Percentiles rank a stretch among this genome's conserved stretches.
Conservation (phyloP, 2,888 invertebrate species). For the Cyclophora albipunctata region DNA sequence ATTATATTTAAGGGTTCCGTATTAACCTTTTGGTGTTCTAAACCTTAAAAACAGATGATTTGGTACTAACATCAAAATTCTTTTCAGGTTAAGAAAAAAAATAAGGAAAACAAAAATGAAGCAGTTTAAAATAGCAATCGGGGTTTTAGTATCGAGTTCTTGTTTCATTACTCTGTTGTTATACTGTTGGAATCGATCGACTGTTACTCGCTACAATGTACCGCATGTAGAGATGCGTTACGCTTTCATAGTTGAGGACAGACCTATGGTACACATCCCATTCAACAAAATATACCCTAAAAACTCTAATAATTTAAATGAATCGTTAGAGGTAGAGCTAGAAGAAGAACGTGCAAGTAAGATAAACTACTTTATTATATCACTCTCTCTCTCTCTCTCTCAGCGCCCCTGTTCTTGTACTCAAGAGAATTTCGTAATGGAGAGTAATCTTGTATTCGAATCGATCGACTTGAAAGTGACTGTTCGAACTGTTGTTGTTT, state of each 20-base stretch:
- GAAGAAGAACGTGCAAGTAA: constrained; percentile 3
- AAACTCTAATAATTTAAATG: constrained; percentile 20
- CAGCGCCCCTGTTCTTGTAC: no score
- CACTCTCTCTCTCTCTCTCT: no score
- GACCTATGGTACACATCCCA: constrained; percentile 38
- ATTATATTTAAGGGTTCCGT: not conserved
- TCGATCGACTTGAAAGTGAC: no score
- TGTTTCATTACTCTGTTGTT: constrained; percentile 33
- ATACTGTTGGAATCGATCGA: constrained; percentile 34
- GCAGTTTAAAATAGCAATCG: constrained; percentile 33
- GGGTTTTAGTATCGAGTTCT: constrained; percentile 21
- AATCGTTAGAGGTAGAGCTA: constrained; percentile 33
- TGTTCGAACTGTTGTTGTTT: no score
- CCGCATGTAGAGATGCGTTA: no score
- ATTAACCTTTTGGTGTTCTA: not conserved
- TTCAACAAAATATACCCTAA: constrained; percentile 31
- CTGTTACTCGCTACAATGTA: constrained; percentile 1
- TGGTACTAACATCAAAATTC: no score
- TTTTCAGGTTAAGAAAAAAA: constrained; percentile 42
- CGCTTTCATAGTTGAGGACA: constrained; percentile 6
- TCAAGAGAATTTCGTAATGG: no score
- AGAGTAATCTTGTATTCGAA: no score
- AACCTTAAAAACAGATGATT: not conserved
- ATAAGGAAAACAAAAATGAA: constrained; percentile 34
- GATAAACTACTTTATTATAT: no score